Base-by-base conservation (phyloP, 2,113 vertebrate species). In the Nettapus auritus region DNA sequence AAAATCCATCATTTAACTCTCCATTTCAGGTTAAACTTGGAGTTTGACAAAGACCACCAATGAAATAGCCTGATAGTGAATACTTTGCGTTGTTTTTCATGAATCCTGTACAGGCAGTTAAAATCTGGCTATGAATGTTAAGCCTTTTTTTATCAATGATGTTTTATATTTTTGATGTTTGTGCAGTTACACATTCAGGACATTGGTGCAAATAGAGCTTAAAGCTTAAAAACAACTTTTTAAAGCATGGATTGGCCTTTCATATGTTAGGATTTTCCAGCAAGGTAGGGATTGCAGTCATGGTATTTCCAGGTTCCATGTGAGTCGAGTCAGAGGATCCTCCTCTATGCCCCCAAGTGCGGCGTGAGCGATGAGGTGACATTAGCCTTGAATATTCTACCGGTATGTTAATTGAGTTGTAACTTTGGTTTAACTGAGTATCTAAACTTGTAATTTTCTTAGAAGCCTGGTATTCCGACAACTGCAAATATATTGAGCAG, bases 391-490 rank as follows among this genome's bases (percentile, higher is more conserved):
- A 70, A 67, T 79, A 57, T 71, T 63, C 66, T 38, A 42, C 85
- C 64, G 7, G 33, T 68, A 22, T 22, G 42, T 76, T 92, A 93
- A 93, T 95, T 90, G 86, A 90, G 73, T 33, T 79, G 48, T 46
- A 88, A 79, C 79, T 92, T 93, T 38, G 33, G 56, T 84, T 95
- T 92, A 84, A 67, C 78, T 40, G 42, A 78, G 64, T 75, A 36
- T 64, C 93, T 77, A 73, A 92, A 89, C 33, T 82, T 56, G 55
- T 77, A 29, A 75, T 91, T 93, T 82, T 81, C 85, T 76, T 74
- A 70, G 64, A 56, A 81, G 66, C 48, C 44, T 74, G 55, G 19
- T 57, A 38, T 86, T 93, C 38, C 88, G 89, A 55, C 50, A 93
- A 63, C 56, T 73, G 70, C 88, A 68, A 33, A 71, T 77, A 53